Evolutionary conservation across 2,797 vertebrate genomes (phyloP), one percentile per base, ranked within the genome.

Genomic region (Peromyscus melanophrys): DNA sequence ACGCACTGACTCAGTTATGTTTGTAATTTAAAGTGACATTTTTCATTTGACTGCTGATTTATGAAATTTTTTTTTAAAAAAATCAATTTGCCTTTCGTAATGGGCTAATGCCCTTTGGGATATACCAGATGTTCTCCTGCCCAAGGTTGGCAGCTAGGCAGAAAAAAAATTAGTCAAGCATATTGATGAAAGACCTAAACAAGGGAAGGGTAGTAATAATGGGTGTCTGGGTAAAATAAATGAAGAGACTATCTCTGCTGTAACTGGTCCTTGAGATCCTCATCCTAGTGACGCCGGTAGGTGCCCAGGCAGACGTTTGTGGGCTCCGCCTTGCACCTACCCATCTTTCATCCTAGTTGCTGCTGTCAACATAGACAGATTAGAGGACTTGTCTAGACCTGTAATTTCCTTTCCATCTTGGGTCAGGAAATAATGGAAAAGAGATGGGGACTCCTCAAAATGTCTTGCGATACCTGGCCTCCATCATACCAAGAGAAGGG

Each of bases 11-110:
- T 96, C 21, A 0, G 63, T 94, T 96, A 84, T 97, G 87, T 94
- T 97, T 95, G 82, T 97, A 96, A 97, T 98, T 98, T 96, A 97
- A 97, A 94, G 95, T 97, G 96, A 96, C 96, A 97, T 95, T 97
- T 98, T 97, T 94, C 95, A 97, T 97, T 97, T 97, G 96, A 98
- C 49, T 97, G 96, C 90, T 97, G 97, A 98, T 96, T 98, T 98
- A 96, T 97, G 86, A 98, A 52, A 52, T 49, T n/a, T 77, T 88
- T 96, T 97, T 94, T 37, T 4, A 55, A 95, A 97, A 97, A 97
- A 97, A 55, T 97, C 97, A 96, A 95, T 97, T 97, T 97, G 71
- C 96, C 71, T 97, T 96, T 96, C 80, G 77, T 97, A 97, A 97
- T 96, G 84, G 83, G 84, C 95, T 96, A 96, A 94, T 95, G 85